phyloP scores from a whole-genome alignment of 2,888 invertebrate species.

The Drosophila yooni region DNA sequence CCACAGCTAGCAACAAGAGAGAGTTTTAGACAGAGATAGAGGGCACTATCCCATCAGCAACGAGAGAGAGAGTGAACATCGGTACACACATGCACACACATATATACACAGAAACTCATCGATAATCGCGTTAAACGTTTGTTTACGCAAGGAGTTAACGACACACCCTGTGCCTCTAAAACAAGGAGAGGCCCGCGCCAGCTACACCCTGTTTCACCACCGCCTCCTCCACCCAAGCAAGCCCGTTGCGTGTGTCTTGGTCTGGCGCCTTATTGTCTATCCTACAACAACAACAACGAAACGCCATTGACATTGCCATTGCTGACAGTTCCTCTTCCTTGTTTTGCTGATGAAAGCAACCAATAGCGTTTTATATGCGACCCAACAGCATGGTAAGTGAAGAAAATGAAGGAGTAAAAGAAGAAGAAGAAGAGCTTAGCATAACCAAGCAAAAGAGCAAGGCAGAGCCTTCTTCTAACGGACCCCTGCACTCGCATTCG shows the following conservation, averaged over 20 bases:
- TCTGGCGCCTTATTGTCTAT: conserved; percentile 42
- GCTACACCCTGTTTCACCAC: conserved; percentile 5
- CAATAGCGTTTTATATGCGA: conserved; percentile 39
- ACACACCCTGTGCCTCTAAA: conserved; percentile 47
- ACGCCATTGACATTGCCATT: conserved; percentile 49
- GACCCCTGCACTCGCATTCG: conserved; percentile 34
- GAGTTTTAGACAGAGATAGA: conserved; percentile 6
- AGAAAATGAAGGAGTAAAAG: background rate
- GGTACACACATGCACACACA: conserved; percentile 15
- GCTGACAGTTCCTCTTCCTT: conserved; percentile 45
- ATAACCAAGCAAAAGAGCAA: conserved; percentile 1
- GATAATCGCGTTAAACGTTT: conserved; percentile 46
- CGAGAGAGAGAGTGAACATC: conserved; percentile 34
- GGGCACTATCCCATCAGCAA: conserved; percentile 9
- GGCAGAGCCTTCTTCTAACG: conserved; percentile 45
- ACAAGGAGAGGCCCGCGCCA: conserved; percentile 29
- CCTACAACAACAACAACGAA: conserved; percentile 32
- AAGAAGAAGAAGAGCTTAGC: background rate
- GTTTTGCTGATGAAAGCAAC: conserved; percentile 30
- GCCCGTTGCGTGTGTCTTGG: conserved; percentile 30
- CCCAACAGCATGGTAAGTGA: conserved; percentile 55
- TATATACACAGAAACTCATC: conserved; percentile 23
- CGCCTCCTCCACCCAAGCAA: conserved; percentile 1
- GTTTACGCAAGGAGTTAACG: conserved; percentile 45
- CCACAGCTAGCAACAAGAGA: conserved; percentile 60